These are phyloP conservation scores for Plecotus auritus DNA, from an alignment of 2,113 vertebrate species.

Conservation along the genomic window DNA sequence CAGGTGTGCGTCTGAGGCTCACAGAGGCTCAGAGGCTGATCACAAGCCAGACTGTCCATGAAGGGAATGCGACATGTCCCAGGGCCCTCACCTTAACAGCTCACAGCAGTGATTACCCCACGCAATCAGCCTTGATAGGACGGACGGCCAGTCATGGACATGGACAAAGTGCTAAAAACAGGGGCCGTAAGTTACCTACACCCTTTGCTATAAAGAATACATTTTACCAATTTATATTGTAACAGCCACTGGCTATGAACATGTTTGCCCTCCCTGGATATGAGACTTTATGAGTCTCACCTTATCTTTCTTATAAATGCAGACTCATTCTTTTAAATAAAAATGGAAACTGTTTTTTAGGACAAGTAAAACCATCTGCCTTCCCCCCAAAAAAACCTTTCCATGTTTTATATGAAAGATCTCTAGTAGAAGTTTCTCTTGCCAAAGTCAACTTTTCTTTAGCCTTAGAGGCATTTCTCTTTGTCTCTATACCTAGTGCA, in stretches of 20 bases:
- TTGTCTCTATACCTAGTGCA: background rate
- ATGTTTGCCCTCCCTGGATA: background rate
- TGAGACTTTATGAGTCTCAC: background rate
- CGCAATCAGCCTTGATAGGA: background rate
- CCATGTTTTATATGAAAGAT: background rate
- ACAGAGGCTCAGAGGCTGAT: background rate
- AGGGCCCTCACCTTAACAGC: background rate
- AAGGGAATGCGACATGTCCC: background rate
- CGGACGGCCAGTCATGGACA: background rate
- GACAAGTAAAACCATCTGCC: slow-evolving; percentile 10
- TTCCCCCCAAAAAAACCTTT: background rate
- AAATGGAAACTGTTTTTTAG: background rate
- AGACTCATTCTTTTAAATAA: background rate
- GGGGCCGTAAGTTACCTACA: background rate
- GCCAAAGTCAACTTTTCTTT: background rate
- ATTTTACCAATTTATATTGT: background rate
- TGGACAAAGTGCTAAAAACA: background rate
- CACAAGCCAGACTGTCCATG: background rate
- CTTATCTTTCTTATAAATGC: background rate
- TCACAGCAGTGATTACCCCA: background rate
- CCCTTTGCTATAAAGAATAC: background rate
- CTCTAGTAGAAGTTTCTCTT: background rate
- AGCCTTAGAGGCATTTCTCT: background rate
- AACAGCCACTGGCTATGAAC: background rate
- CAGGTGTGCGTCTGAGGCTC: background rate